phyloP scores from a whole-genome alignment of 2,797 vertebrate genomes.

The Parotocinclus haroldoi region DNA sequence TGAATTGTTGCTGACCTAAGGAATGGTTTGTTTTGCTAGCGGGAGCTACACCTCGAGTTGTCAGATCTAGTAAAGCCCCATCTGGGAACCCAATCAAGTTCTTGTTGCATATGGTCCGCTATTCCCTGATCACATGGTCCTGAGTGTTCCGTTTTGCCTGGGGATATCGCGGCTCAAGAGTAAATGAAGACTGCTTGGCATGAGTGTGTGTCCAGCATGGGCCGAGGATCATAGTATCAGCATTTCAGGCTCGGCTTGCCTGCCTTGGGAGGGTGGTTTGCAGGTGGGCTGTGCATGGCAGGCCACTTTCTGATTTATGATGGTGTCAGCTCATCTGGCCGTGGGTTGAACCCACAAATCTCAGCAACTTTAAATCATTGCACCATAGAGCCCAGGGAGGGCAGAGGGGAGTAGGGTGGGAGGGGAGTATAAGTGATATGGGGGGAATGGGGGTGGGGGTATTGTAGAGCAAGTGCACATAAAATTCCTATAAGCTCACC shows the following conservation, averaged over 20 bases:
- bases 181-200: conserved; percentile 51
- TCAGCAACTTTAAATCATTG: conserved; percentile 68
- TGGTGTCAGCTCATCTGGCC: conserved; percentile 60
- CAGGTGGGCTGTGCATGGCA: conserved; percentile 52
- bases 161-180: conserved; percentile 45
- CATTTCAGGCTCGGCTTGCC: conserved; percentile 46
- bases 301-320: conserved; percentile 61
- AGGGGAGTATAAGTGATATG: background rate
- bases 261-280: conserved; percentile 43
- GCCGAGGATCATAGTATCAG: conserved; percentile 47
- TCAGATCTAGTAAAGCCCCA: conserved; percentile 46
- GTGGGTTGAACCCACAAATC: conserved; percentile 67
- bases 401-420: conserved; percentile 24
- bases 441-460: conserved; percentile 35
- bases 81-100: conserved; percentile 46
- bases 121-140: conserved; percentile 50
- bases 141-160: conserved; percentile 43
- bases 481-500: conserved; percentile 37
- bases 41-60: conserved; percentile 48
- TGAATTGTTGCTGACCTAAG: conserved; percentile 34
- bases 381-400: conserved; percentile 33
- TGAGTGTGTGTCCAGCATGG: conserved; percentile 44
- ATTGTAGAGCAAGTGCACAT: conserved; percentile 40
- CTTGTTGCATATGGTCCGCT: conserved; percentile 49
- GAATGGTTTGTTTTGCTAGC: conserved; percentile 50